Base-by-base conservation (phyloP, 2,888 invertebrate genomes). In the Metalampra italica region DNA sequence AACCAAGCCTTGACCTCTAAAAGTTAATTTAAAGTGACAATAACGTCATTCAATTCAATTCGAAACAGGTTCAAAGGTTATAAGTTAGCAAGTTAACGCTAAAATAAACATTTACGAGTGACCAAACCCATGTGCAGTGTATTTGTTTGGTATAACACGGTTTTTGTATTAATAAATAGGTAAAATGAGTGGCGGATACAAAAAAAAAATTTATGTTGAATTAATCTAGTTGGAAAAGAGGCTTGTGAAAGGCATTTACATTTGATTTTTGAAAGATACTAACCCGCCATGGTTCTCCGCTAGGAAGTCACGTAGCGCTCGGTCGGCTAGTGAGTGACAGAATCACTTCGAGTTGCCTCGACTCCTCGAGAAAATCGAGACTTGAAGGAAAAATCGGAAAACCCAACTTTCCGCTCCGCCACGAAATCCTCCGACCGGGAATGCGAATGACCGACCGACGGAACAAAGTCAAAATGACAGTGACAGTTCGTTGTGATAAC, bases 211-310 rank as follows among this genome's bases (percentile, higher is more conserved):
- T 14, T 14, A 40, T 7, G 36, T n/a, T n/a, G n/a, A 9, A 36
- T n/a, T 8, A 36, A 36, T 36, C n/a, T 36, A 34, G 0, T 43
- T 15, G 11, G 11, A 29, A 32, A n/a, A 3, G 9, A 34, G 32
- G 11, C 29, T 34, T 3, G 42, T 39, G 42, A 47, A 46, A 45
- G 48, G 44, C 47, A 42, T 42, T 46, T 40, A 45, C 54, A 34
- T 51, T 52, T 46, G 43, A 48, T 38, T 59, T 55, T 55, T 11
- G 43, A 56, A 22, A n/a, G 7, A n/a, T 57, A 70, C 81, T 50
- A 61, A 82, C 84, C 81, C 60, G 83, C 77, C 84, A 84, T 84
- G 53, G 66, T 66, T 59, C 49, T 40, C 47, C 50, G 53, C 47
- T 55, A 30, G 53, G 47, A 60, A 67, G 72, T 76, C 72, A 73